These are phyloP conservation scores for Prosapia bicincta DNA, from an alignment of 2,888 invertebrate genomes.

Conservation along the genomic window DNA sequence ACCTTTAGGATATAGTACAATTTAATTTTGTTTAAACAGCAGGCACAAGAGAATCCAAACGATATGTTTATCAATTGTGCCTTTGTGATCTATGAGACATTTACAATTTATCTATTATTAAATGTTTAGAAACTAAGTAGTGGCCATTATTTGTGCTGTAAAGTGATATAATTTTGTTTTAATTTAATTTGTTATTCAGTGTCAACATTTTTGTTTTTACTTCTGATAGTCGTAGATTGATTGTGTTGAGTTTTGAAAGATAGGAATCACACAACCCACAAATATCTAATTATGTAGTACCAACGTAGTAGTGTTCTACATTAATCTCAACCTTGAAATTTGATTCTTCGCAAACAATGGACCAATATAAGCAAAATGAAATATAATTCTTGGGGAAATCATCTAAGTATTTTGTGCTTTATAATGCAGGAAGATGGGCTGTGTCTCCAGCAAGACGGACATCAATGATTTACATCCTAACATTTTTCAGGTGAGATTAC, in stretches of 20 bases:
- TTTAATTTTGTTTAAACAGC: no score
- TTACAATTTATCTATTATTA: background rate
- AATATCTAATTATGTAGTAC: background rate
- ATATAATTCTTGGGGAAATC: background rate
- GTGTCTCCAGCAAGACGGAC: conserved; percentile 72
- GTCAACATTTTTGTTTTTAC: background rate
- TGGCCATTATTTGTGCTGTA: background rate
- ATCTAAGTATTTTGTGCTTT: conserved; percentile 14
- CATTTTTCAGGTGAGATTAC: conserved; percentile 55
- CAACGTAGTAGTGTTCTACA: background rate
- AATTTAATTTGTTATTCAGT: conserved; percentile 1
- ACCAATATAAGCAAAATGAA: background rate
- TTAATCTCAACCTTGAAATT: background rate
- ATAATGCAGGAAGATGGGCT: conserved; percentile 62
- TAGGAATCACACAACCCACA: background rate
- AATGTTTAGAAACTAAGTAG: background rate
- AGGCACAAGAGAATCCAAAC: no score
- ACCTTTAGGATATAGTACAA: no score
- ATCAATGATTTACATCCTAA: conserved; percentile 72
- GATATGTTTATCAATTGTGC: background rate
- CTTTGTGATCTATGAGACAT: background rate
- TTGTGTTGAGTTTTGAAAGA: background rate
- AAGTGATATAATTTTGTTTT: conserved; percentile 5
- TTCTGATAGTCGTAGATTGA: background rate
- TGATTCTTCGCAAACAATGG: background rate